Evolutionary conservation across 2,888 invertebrate genomes (phyloP), one percentile per base, ranked within the genome.

Genomic region (Amorpha juglandis): DNA sequence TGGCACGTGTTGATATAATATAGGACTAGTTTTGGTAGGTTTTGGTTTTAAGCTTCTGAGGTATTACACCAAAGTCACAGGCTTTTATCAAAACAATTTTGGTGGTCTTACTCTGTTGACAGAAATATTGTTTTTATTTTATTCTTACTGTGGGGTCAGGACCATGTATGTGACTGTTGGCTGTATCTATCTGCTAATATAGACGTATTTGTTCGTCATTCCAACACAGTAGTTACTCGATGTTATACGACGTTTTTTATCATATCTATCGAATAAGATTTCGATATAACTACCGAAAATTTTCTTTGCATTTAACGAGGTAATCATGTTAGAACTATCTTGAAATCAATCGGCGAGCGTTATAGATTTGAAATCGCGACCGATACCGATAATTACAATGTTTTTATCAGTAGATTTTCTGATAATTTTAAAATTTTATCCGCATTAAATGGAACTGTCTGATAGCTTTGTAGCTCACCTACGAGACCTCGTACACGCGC

Each of bases 311-410:
- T 42, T 55, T 58, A 58, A 58, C 19, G 58, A 42, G 55, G 38
- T 58, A 58, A 38, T 58, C 58, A 38, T 58, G 58, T 58, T 42
- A 19, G 8, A 58, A 38, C 19, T 58, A 42, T 58, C 58, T 12
- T 19, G 6, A 19, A 58, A 19, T 19, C 58, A 42, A 42, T 42
- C 58, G 58, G 58, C 58, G 42, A 12, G 11, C 19, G 12, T 42
- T 58, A 38, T 4, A 19, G 16, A 38, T 58, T 19, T 19, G 11
- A 42, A 58, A 58, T 58, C 38, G 6, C 58, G 12, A 12, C 16
- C 19, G 58, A 58, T 58, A 42, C 6, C 11, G 38, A 38, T 58
- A 58, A 58, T 58, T 42, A 58, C 58, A 42, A 58, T 42, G 58
- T 58, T 58, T 42, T 55, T 55, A 38, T 55, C 35, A 19, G 8